Evolutionary conservation across 2,888 invertebrate genomes (phyloP), one percentile per base, ranked within the genome.

Genomic region (Lochmaea crataegi): DNA sequence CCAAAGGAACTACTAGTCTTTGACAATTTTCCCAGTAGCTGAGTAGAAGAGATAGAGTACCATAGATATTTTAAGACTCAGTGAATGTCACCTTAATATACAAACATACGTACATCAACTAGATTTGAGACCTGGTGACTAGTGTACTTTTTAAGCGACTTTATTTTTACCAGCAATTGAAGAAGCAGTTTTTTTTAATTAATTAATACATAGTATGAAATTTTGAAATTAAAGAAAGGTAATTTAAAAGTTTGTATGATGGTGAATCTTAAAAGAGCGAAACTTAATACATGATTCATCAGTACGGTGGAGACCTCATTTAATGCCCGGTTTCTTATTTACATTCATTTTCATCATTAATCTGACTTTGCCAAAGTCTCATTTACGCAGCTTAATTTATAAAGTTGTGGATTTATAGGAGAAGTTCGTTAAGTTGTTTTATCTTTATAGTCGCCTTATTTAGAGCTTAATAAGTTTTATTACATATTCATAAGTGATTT

Each of bases 321-420:
- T 58, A 64, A 68, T 64, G 26, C 63, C 57, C 57, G 42, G 56
- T 73, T 58, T 65, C 68, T 73, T 85, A 85, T 85, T 85, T 85
- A 85, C 85, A 85, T 85, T 85, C 85, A 85, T 85, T 86, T 84
- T 81, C 84, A 82, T 86, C 86, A 86, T 86, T 87, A 86, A 86
- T 87, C 85, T 86, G 86, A 86, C 86, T 87, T 86, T 86, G 84
- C 83, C 84, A 83, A 85, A 86, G 85, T 85, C 86, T 84, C 85
- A 85, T 86, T 86, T 86, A 84, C 85, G 85, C 84, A 83, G 85
- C 85, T 85, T 86, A 86, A 86, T 86, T 86, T 85, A 84, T 84
- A 85, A 86, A 86, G 86, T 86, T 86, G 83, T 82, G 85, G 84
- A 86, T 86, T 86, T 86, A 86, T 86, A 84, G 86, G 84, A 79